Conservation (phyloP, 2,113 vertebrate genomes). For the Mesoclemmys tuberculata region DNA sequence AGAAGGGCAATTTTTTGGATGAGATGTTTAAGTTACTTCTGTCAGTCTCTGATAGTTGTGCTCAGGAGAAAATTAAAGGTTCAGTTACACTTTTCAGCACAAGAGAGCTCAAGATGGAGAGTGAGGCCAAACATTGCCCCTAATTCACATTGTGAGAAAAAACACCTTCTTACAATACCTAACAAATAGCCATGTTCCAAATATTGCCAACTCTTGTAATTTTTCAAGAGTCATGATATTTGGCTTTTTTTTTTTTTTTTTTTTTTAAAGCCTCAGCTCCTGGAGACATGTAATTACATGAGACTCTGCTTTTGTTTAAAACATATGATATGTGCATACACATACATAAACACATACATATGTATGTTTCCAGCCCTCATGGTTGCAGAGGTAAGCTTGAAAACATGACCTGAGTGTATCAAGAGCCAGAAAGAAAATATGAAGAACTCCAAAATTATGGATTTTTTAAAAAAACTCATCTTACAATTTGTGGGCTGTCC, state of each 20-base stretch:
- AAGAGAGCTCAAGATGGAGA: not conserved
- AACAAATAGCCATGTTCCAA: not conserved
- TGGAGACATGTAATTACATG: not conserved
- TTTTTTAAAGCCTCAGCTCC: not conserved
- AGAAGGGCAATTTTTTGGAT: not conserved
- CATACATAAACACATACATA: not conserved
- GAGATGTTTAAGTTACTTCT: not conserved
- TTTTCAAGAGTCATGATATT: accelerated
- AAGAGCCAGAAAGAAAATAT: not conserved
- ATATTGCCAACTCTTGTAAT: not conserved
- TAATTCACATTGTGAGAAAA: not conserved
- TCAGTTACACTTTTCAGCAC: not conserved
- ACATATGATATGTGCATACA: not conserved
- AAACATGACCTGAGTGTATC: not conserved
- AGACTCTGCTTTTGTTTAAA: not conserved
- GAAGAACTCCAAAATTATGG: not conserved
- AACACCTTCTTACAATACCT: not conserved
- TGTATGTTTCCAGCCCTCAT: not conserved
- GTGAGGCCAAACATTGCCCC: not conserved
- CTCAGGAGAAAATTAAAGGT: constrained; percentile 13
- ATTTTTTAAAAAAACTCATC: not conserved
- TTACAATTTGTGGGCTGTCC: not conserved
- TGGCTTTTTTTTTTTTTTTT: not conserved
- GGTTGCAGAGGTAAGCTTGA: not conserved
- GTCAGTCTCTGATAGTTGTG: not conserved